Base-by-base conservation (phyloP, 2,113 vertebrate species). In the Zeus faber region DNA sequence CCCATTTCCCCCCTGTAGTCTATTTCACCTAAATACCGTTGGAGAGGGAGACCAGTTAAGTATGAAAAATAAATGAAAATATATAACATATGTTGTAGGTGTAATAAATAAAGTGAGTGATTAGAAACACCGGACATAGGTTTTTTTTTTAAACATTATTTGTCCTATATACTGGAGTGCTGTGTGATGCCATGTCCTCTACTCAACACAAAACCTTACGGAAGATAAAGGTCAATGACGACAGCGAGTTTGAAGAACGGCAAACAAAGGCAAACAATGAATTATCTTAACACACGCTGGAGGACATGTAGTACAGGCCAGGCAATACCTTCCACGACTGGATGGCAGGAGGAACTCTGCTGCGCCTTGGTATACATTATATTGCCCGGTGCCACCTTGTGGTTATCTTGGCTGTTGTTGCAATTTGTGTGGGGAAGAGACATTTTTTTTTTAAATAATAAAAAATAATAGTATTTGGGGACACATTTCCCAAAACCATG, bases 61-160 rank as follows among this genome's bases (percentile, higher is more conserved):
- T 78, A 65, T 73, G 67, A 75, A 76, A n/a, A 83, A 83, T 68
- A 51, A 80, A 83, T 82, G 16, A 9, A 9, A 44, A 45, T 62
- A 74, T 84, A 83, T 80, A 84, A 87, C 85, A 85, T 70, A 77
- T 74, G 80, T 78, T 83, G 78, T 54, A 67, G 80, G 79, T 83
- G 78, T 54, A 67, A 83, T 77, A 79, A 84, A 37, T 10, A 82
- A 77, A 70, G 86, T 84, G 81, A 85, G 76, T 52, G 66, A 78
- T 81, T 88, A 85, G 82, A 85, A 87, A 88, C 85, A 85, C 84
- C 85, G 82, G 82, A 86, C 82, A 86, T 77, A 33, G 72, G 79
- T 76, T 80, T 76, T 67, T 67, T 11, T 14, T 37, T 37, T 37
- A n/a, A 61, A 31, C 27, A 54, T 29, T 6, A 41, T 79, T 81